A percentile compares a stretch with the other conserved stretches of the same genome.
Conservation (phyloP, 2,888 invertebrate species). For the Kuschelorhynchus macadamiae region DNA sequence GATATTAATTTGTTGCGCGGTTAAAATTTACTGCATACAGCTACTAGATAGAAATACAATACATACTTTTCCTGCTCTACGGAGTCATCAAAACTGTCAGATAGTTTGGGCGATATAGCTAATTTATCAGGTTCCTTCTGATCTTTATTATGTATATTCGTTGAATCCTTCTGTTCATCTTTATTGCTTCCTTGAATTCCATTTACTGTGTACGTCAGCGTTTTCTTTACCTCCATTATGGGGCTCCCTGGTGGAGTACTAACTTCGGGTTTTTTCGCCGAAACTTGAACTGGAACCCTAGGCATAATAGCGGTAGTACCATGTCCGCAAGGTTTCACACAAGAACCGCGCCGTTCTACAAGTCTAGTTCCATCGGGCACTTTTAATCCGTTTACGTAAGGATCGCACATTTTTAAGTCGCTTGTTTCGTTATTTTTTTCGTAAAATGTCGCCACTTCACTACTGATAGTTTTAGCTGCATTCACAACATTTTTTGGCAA, state of each 20-base stretch:
- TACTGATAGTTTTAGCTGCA: constrained; percentile 57
- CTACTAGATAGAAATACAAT: no score
- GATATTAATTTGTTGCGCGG: no score
- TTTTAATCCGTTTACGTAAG: constrained; percentile 48
- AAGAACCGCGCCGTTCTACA: constrained; percentile 48
- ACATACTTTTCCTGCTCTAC: constrained; percentile 36
- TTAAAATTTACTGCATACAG: no score
- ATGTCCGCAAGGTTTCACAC: constrained; percentile 67
- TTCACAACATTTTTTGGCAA: constrained; percentile 60
- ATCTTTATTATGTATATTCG: constrained; percentile 18
- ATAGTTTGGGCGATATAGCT: neutral
- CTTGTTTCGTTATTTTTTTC: constrained; percentile 60
- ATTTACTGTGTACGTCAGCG: constrained; percentile 51
- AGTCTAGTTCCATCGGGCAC: no score
- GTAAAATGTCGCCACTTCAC: constrained; percentile 56
- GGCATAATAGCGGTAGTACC: constrained; percentile 66
- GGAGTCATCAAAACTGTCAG: constrained; percentile 16
- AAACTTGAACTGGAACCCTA: constrained; percentile 55
- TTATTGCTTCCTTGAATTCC: constrained; percentile 36
- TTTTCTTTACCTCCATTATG: constrained; percentile 59
- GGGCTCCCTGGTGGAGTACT: constrained; percentile 64
- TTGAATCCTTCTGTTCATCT: constrained; percentile 8
- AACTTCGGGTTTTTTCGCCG: constrained; percentile 54
- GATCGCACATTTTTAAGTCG: constrained; percentile 53
- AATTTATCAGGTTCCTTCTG: constrained; percentile 16